These are phyloP conservation scores for Xenopus borealis DNA, from an alignment of 2,113 vertebrate species.

Conservation along the genomic window DNA sequence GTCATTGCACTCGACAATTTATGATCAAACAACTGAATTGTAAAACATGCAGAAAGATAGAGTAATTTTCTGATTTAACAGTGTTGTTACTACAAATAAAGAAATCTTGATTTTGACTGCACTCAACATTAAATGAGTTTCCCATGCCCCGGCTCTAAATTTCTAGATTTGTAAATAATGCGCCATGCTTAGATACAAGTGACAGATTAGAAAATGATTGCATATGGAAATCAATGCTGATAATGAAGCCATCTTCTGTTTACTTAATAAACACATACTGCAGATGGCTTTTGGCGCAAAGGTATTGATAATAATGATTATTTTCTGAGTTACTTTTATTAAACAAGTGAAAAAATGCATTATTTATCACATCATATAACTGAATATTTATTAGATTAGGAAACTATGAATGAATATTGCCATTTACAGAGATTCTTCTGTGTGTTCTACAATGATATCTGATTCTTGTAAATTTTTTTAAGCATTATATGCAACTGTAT, in stretches of 20 bases:
- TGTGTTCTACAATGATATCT: neutral
- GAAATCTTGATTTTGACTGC: slow-evolving; percentile 79
- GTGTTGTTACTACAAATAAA: slow-evolving; percentile 81
- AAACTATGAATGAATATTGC: slow-evolving; percentile 7
- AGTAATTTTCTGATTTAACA: slow-evolving; percentile 85
- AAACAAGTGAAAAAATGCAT: slow-evolving; percentile 70
- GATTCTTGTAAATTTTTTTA: slow-evolving; percentile 12
- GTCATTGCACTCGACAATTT: slow-evolving; percentile 90
- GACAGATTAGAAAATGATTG: slow-evolving; percentile 71
- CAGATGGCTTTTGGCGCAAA: slow-evolving; percentile 67
- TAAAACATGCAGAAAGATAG: slow-evolving; percentile 73
- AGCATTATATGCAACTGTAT: neutral
- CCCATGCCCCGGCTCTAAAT: slow-evolving; percentile 66
- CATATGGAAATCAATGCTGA: slow-evolving; percentile 71
- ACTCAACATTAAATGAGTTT: slow-evolving; percentile 81
- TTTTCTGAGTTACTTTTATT: slow-evolving; percentile 42
- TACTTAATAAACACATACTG: slow-evolving; percentile 77
- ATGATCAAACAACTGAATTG: slow-evolving; percentile 92
- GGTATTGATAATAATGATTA: slow-evolving; percentile 61
- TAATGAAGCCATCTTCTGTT: slow-evolving; percentile 79
- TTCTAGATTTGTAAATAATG: slow-evolving; percentile 79
- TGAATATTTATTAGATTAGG: slow-evolving; percentile 51
- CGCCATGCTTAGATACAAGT: slow-evolving; percentile 73
- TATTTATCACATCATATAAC: slow-evolving; percentile 64
- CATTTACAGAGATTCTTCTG: slow-evolving; percentile 22